Percentiles rank a stretch among this genome's conserved stretches.
Conservation (phyloP, 2,113 vertebrate species). For the Triplophysa siluroides region DNA sequence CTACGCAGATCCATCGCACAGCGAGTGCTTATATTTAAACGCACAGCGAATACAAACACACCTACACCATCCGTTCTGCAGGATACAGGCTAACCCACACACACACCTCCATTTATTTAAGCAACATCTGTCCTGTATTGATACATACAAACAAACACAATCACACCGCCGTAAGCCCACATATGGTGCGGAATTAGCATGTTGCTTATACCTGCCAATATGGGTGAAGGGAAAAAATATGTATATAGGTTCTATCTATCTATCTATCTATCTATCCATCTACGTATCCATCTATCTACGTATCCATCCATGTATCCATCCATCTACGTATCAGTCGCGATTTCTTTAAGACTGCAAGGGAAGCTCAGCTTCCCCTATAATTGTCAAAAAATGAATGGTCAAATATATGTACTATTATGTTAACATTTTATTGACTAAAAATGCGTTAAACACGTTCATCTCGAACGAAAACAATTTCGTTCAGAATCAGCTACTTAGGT, state of each 20-base stretch:
- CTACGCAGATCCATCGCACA: constrained; percentile 6
- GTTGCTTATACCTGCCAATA: constrained; percentile 14
- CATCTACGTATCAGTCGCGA: too few relatives aligned
- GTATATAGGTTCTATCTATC: not conserved
- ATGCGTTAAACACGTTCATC: too few relatives aligned
- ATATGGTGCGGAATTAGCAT: not conserved
- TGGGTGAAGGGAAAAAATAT: not conserved
- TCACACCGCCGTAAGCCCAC: not conserved
- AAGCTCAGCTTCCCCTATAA: too few relatives aligned
- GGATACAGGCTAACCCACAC: constrained; percentile 16
- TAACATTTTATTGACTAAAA: too few relatives aligned
- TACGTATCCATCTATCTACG: too few relatives aligned
- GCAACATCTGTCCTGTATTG: constrained; percentile 20
- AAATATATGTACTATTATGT: too few relatives aligned
- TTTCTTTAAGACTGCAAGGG: too few relatives aligned
- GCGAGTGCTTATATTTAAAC: constrained; percentile 51
- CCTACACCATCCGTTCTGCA: constrained; percentile 9
- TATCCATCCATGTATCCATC: too few relatives aligned
- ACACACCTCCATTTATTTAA: not conserved
- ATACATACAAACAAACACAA: constrained; percentile 4
- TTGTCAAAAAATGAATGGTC: too few relatives aligned
- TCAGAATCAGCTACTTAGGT: too few relatives aligned
- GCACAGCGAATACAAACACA: constrained; percentile 15
- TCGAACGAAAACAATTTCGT: too few relatives aligned
- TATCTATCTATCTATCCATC: too few relatives aligned